Base-by-base conservation (phyloP, 2,797 vertebrate species). In the Pterois miles region DNA sequence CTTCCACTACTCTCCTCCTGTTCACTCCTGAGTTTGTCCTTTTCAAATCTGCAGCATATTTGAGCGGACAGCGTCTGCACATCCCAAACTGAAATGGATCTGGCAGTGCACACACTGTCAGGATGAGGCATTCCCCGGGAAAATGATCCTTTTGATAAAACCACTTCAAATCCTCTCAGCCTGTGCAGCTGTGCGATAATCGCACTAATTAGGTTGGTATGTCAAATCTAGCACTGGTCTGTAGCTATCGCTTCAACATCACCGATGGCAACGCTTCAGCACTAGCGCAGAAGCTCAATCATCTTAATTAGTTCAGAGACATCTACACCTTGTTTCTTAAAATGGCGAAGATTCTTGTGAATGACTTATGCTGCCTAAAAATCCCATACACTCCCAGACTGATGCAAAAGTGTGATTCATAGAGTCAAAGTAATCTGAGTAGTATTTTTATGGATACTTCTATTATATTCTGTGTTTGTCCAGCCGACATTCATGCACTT, bases 141-240 rank as follows among this genome's bases (percentile, higher is more conserved):
- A 94, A 94, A 93, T 97, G 95, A 97, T 96, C 94, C 96, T 96
- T 97, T 96, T 96, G 95, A 97, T 97, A 96, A 95, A 96, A 94
- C 92, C 93, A 94, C 92, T 95, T 93, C 79, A 95, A 96, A 93
- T 96, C 95, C 94, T 95, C 95, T 96, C 90, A 93, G 94, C 94
- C 94, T 94, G 94, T 84, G 93, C 95, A 96, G 95, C 96, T 96
- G 96, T 82, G 88, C 93, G 94, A 95, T 97, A 97, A 98, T 98
- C 95, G 95, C 90, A 96, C 96, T 98, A 97, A 98, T 98, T 97
- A 97, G 96, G 95, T 93, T 87, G 93, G 94, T 93, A 89, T 87
- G 93, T 96, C 92, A 92, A 94, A 94, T 91, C 66, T 46, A 68
- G 74, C 68, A 74, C 46, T 23, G 4, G 68, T 72, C 82, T 66